Base-by-base conservation (phyloP, 2,113 vertebrate species). In the Saimiri boliviensis region DNA sequence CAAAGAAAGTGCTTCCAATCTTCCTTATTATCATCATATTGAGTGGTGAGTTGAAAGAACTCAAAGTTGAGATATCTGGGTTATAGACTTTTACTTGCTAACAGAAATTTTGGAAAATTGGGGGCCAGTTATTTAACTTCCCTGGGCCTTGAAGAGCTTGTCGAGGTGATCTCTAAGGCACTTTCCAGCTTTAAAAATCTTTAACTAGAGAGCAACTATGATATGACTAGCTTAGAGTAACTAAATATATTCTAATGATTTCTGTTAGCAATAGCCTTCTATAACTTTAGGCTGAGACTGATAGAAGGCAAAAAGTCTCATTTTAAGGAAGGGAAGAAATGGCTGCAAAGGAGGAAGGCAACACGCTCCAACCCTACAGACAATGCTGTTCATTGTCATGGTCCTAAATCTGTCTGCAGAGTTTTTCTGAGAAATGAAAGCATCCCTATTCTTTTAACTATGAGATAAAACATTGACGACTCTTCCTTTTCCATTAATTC, bases 401-500 rank as follows among this genome's bases (percentile, higher is more conserved):
- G 71, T 21, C 56, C 71, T 63, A 42, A 56, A 71, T 74, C 52
- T 85, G 58, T 30, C 35, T 92, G 30, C 47, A 60, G 58, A 37
- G 35, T n/a, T 47, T 84, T 54, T 19, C 3, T 7, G 35, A 87
- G n/a, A 9, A 85, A 83, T 82, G 66, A 82, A 79, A 97, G 94
- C 0, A 73, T n/a, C 40, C 1, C 45, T 17, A 2, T 76, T 77
- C 71, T 35, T 27, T 93, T 60, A 58, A 73, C 30, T 66, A 8
- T 14, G 87, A 95, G 85, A 85, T 42, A 56, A 97, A 92, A 88
- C 3, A 5, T 27, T 27, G 4, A 56, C 54, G 77, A 76, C 58
- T 35, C 35, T 40, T 88, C 91, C 86, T 60, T 77, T 94, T 88
- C 42, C 58, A 56, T 92, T 94, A 93, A 93, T 96, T 91, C 49